Evolutionary conservation across 1,140 invertebrate genomes (phyloP).

Genomic region (Trichonephila inaurata): DNA sequence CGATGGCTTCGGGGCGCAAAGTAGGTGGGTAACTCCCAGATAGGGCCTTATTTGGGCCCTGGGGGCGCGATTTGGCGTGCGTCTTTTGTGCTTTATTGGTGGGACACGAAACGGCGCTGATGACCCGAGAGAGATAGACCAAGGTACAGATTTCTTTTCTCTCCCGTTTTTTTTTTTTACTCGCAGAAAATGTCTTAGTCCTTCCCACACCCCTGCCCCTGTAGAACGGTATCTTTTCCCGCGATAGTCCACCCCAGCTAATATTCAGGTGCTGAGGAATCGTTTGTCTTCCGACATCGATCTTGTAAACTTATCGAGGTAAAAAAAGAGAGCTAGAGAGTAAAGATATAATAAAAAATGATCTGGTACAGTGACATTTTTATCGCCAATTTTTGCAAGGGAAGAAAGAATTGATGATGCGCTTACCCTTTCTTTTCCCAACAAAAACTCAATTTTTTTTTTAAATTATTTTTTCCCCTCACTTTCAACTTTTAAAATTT

Average conservation of each 20-base stretch:
- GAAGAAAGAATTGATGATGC: slow-evolving; percentile 46
- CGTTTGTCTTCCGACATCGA: slow-evolving; percentile 58
- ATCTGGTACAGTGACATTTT: slow-evolving; percentile 9
- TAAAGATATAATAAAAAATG: slow-evolving; percentile 28
- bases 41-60: slow-evolving; percentile 51
- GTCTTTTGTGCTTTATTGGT: slow-evolving; percentile 70
- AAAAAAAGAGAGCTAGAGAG: neutral
- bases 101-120: slow-evolving; percentile 42
- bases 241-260: slow-evolving; percentile 5
- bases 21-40: slow-evolving; percentile 42
- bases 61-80: slow-evolving; percentile 45
- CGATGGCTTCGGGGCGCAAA: slow-evolving; percentile 38
- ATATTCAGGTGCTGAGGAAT: slow-evolving; percentile 44
- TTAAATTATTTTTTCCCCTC: neutral
- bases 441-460: neutral
- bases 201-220: neutral
- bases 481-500: no score
- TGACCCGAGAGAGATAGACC: slow-evolving; percentile 64
- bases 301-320: slow-evolving; percentile 48
- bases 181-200: slow-evolving; percentile 2
- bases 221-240: neutral
- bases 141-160: slow-evolving; percentile 39
- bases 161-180: neutral
- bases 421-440: slow-evolving; percentile 37
- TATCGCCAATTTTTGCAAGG: neutral